Conservation (phyloP, 2,113 vertebrate genomes). For the Antechinus stuartii region DNA sequence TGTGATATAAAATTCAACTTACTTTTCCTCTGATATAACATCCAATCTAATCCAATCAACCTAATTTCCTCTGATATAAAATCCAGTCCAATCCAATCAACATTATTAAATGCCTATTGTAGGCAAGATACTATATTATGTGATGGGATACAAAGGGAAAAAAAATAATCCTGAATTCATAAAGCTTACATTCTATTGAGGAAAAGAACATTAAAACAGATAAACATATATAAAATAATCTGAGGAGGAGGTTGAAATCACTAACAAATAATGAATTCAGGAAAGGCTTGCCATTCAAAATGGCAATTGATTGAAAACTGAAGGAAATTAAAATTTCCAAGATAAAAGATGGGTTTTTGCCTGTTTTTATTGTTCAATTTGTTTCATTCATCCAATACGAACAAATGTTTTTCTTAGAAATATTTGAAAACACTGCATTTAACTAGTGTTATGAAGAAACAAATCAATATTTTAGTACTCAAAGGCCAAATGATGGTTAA, state of each 20-base stretch:
- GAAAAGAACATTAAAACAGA: background rate
- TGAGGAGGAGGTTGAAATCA: background rate
- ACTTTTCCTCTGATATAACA: background rate
- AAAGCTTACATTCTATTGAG: background rate
- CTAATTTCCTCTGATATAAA: background rate
- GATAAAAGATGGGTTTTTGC: background rate
- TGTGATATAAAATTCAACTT: background rate
- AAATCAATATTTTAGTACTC: slow-evolving; percentile 13
- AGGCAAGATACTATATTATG: background rate
- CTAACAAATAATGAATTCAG: background rate
- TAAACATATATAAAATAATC: background rate
- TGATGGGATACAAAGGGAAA: background rate
- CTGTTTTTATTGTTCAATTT: background rate
- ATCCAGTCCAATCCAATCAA: background rate
- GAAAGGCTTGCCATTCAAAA: background rate
- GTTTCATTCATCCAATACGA: background rate
- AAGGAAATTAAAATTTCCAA: background rate
- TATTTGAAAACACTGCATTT: background rate
- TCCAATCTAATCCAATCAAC: background rate
- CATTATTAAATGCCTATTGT: background rate
- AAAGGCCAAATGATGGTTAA: slow-evolving; percentile 1
- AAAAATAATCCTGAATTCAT: background rate
- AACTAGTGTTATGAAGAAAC: slow-evolving; percentile 11
- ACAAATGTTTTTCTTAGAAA: background rate
- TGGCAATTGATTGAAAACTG: background rate